Base-by-base conservation (phyloP, 2,888 invertebrate species). In the Oeneis ivallda region DNA sequence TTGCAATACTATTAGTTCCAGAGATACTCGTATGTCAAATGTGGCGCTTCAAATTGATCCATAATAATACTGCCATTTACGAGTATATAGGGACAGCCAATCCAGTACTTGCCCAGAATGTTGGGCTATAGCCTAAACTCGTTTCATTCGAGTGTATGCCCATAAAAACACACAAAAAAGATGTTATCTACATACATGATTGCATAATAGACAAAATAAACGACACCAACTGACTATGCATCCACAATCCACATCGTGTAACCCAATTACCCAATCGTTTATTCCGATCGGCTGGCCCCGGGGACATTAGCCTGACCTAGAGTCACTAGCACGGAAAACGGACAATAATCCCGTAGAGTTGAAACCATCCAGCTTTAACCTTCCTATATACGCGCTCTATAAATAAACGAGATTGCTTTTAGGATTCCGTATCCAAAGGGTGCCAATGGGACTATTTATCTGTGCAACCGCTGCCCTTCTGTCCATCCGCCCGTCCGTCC, bases 241-340 rank as follows among this genome's bases (percentile, higher is more conserved):
- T 39, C 45, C 50, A 37, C 37, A 52, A 41, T 52, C 53, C 65
- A 64, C 65, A 62, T 59, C 63, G 61, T 26, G 67, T 72, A 72
- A 69, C 72, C 73, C 72, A 73, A 72, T 73, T 72, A 70, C 71
- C 69, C 68, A 72, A 68, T 70, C 70, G 68, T 64, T 72, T 66
- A 68, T 68, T 70, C 71, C 73, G 66, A 68, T 61, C 68, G 70
- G 67, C 57, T 71, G 69, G 57, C 56, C 62, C 37, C 57, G 49
- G 50, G 60, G 62, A 59, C 66, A 64, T 69, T 64, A 67, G 67
- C 67, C 58, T 17, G 62, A 62, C 64, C 65, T 37, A 52, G 60
- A 66, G 26, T 53, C 67, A 68, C 53, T 66, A 61, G 70, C 64
- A 59, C 60, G 71, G 60, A 69, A 69, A 67, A 63, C 56, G 53